These are phyloP conservation scores for Anthopleura sola DNA, from an alignment of 64 coral and sea anemone species.

Conservation along the genomic window DNA sequence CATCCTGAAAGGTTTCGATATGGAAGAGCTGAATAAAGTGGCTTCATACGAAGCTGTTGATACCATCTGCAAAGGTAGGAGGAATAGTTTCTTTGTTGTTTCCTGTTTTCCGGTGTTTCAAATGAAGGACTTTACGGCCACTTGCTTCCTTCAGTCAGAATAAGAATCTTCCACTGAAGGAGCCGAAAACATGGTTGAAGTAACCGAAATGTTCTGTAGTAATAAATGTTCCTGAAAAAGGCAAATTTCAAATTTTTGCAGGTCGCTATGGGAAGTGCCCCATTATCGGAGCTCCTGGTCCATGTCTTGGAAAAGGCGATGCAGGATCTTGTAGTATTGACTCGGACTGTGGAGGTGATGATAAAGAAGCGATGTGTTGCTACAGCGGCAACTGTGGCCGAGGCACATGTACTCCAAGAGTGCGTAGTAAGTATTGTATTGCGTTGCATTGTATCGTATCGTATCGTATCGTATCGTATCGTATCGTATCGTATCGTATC, in stretches of 20 bases:
- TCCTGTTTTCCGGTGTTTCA: background rate
- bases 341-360: background rate
- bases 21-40: background rate
- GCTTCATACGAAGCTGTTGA: slow-evolving; percentile 33
- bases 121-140: too few relatives aligned
- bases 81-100: background rate
- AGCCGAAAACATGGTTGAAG: too few relatives aligned
- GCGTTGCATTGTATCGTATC: too few relatives aligned
- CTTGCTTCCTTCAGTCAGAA: too few relatives aligned
- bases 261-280: slow-evolving; percentile 33
- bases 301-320: background rate
- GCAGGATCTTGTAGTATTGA: background rate
- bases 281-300: background rate
- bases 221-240: background rate
- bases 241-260: background rate
- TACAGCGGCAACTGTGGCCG: background rate
- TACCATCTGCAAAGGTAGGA: slow-evolving; percentile 52
- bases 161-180: too few relatives aligned
- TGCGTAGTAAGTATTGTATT: slow-evolving; percentile 7
- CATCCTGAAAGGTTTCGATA: slow-evolving; percentile 25
- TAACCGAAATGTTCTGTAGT: too few relatives aligned
- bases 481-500: too few relatives aligned
- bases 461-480: too few relatives aligned
- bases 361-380: slow-evolving; percentile 17
- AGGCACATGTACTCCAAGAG: background rate